phyloP scores from a whole-genome alignment of 1,140 invertebrate genomes.

The Teleogryllus occipitalis region DNA sequence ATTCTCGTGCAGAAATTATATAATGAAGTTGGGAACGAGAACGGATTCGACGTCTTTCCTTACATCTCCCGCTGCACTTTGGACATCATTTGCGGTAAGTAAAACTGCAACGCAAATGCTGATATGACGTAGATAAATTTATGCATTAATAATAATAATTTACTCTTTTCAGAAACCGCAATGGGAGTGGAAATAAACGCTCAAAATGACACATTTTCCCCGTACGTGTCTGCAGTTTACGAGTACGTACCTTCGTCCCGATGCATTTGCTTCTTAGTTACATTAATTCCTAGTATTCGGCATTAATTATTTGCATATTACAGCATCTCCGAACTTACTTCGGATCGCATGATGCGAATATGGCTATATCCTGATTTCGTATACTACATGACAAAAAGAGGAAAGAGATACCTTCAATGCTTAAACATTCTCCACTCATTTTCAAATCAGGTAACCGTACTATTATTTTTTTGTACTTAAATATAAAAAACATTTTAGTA shows the following conservation, averaged over 20 bases:
- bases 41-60: constrained; percentile 62
- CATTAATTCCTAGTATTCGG: too few species aligned
- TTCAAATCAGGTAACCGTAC: not conserved
- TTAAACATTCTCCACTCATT: constrained; percentile 1
- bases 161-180: too few species aligned
- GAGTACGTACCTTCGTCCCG: too few species aligned
- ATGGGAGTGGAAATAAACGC: too few species aligned
- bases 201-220: too few species aligned
- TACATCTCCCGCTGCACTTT: constrained; percentile 68
- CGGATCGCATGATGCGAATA: not conserved
- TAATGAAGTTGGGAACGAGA: constrained; percentile 35
- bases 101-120: not conserved
- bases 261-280: too few species aligned
- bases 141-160: too few species aligned
- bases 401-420: not conserved
- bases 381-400: constrained; percentile 10
- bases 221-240: too few species aligned
- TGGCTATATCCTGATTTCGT: constrained; percentile 19
- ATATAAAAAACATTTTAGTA: too few species aligned
- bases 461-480: not conserved
- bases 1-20: constrained; percentile 56
- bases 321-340: not conserved
- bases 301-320: not conserved
- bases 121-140: too few species aligned
- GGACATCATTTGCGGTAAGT: constrained; percentile 77